Evolutionary conservation across 2,797 vertebrate species (phyloP).

Genomic region (Geotrypetes seraphini): DNA sequence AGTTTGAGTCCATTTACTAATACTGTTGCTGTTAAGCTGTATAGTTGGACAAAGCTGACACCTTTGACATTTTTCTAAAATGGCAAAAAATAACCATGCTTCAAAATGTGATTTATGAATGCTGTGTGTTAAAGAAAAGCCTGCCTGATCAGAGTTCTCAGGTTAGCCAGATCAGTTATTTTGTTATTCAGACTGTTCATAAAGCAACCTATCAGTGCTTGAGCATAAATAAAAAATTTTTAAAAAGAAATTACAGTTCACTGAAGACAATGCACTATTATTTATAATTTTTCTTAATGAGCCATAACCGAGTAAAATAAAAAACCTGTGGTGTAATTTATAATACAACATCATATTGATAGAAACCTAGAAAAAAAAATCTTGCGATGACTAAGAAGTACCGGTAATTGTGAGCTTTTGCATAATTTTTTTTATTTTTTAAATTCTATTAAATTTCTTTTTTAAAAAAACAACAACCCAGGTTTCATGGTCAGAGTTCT

Average conservation of each 20-base stretch:
- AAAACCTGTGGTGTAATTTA: constrained; percentile 9
- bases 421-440: constrained; percentile 76
- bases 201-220: constrained; percentile 30
- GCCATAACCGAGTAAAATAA: background rate
- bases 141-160: constrained; percentile 24
- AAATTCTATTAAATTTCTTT: constrained; percentile 86
- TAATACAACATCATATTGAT: constrained; percentile 23
- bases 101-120: constrained; percentile 60
- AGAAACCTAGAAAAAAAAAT: constrained; percentile 24
- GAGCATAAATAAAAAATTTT: constrained; percentile 31
- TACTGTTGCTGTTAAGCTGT: constrained; percentile 46
- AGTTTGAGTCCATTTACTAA: constrained; percentile 48
- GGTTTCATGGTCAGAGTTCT: too few species aligned
- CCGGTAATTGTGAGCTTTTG: constrained; percentile 63
- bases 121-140: constrained; percentile 26
- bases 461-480: constrained; percentile 89
- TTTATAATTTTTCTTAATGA: too few species aligned
- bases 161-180: constrained; percentile 14
- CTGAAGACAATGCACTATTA: background rate
- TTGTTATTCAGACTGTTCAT: constrained; percentile 26
- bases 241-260: constrained; percentile 8
- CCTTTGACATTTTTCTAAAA: constrained; percentile 63
- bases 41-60: constrained; percentile 51
- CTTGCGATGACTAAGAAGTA: constrained; percentile 45
- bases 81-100: constrained; percentile 56